Evolutionary conservation across 2,888 invertebrate genomes (phyloP).

Genomic region (Odontocolon sp.): DNA sequence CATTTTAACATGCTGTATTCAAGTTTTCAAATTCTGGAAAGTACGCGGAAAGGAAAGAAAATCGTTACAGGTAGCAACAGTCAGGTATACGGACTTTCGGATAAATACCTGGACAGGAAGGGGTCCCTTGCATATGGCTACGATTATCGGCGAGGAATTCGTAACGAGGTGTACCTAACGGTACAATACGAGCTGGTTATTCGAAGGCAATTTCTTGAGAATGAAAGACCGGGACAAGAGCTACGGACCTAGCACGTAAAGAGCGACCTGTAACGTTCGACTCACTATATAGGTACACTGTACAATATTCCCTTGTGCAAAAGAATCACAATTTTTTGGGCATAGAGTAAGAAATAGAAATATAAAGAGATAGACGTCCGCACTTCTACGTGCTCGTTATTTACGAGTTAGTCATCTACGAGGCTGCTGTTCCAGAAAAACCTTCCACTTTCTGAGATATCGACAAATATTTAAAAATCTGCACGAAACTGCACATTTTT

Average conservation of each 20-base stretch:
- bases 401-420: constrained; percentile 11
- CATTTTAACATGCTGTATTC: background rate
- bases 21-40: background rate
- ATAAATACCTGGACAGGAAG: constrained; percentile 29
- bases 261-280: background rate
- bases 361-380: too few species aligned
- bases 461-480: too few species aligned
- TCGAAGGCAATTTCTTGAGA: constrained; percentile 61
- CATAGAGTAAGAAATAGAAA: background rate
- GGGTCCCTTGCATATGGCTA: constrained; percentile 43
- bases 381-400: too few species aligned
- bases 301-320: constrained; percentile 28
- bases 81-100: constrained; percentile 13
- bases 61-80: constrained; percentile 19
- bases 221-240: constrained; percentile 54
- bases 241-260: constrained; percentile 18
- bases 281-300: background rate
- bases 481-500: too few species aligned
- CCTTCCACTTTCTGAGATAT: too few species aligned
- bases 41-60: constrained; percentile 14
- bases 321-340: constrained; percentile 40
- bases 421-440: background rate
- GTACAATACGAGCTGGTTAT: constrained; percentile 51
- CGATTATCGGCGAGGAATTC: constrained; percentile 64
- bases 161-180: constrained; percentile 65